Evolutionary conservation across 2,888 invertebrate species (phyloP).

Genomic region (Eurois occulta): DNA sequence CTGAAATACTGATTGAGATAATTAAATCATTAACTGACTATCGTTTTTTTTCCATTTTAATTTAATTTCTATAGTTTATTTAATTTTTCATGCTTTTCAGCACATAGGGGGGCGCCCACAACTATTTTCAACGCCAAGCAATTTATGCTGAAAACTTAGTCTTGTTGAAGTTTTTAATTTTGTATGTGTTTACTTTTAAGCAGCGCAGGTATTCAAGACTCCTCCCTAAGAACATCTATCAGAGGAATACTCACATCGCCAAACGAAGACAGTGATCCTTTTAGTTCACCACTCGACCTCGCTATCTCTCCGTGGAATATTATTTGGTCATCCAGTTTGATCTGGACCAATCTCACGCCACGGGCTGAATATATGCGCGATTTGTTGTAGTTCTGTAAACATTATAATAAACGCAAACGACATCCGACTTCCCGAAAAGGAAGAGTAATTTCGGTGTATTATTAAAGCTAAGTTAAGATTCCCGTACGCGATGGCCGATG

Average conservation of each 20-base stretch:
- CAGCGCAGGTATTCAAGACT: background rate
- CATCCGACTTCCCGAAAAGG: background rate
- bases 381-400: conserved; percentile 95
- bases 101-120: too few species aligned
- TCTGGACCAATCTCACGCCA: conserved; percentile 93
- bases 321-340: conserved; percentile 92
- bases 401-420: background rate
- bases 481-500: background rate
- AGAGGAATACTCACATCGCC: conserved; percentile 91
- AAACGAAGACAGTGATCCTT: conserved; percentile 92
- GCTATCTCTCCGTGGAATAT: conserved; percentile 96
- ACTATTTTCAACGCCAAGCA: background rate
- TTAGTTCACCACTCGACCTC: conserved; percentile 93
- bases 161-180: background rate
- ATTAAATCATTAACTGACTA: too few species aligned
- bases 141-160: background rate
- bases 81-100: too few species aligned
- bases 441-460: background rate
- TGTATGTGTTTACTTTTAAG: background rate
- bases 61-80: too few species aligned
- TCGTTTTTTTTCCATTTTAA: too few species aligned
- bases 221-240: background rate
- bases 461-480: background rate
- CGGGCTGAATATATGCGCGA: conserved; percentile 95
- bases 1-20: too few species aligned